Evolutionary conservation across 2,797 vertebrate species (phyloP).

Genomic region (Nothura maculosa): DNA sequence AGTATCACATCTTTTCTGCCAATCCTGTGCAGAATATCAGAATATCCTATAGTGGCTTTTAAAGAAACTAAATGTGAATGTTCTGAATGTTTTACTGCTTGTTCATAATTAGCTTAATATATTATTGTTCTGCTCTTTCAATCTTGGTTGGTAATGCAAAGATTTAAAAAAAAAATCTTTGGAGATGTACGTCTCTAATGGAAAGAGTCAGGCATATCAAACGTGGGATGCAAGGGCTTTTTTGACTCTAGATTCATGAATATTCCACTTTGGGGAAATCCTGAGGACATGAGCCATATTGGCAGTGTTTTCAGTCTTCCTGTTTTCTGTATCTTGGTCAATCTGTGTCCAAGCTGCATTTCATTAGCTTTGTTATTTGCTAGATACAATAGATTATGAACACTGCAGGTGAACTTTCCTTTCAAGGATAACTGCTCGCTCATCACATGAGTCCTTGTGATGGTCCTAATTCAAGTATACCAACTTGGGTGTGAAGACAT

Average conservation of each 20-base stretch:
- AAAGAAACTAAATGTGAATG: neutral
- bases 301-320: neutral
- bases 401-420: neutral
- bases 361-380: neutral
- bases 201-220: neutral
- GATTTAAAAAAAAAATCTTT: neutral
- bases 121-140: neutral
- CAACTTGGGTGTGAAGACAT: neutral
- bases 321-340: neutral
- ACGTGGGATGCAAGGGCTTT: neutral
- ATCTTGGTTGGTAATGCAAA: neutral
- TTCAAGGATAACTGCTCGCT: neutral
- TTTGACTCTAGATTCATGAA: neutral
- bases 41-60: neutral
- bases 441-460: neutral
- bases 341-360: neutral
- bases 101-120: neutral
- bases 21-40: neutral
- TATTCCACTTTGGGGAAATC: neutral
- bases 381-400: neutral
- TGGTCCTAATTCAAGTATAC: neutral
- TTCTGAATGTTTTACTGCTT: neutral
- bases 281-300: too few relatives aligned
- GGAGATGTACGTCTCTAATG: neutral
- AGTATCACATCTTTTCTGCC: neutral